phyloP scores from a whole-genome alignment of 2,113 vertebrate species.

The Paramormyrops kingsleyae region DNA sequence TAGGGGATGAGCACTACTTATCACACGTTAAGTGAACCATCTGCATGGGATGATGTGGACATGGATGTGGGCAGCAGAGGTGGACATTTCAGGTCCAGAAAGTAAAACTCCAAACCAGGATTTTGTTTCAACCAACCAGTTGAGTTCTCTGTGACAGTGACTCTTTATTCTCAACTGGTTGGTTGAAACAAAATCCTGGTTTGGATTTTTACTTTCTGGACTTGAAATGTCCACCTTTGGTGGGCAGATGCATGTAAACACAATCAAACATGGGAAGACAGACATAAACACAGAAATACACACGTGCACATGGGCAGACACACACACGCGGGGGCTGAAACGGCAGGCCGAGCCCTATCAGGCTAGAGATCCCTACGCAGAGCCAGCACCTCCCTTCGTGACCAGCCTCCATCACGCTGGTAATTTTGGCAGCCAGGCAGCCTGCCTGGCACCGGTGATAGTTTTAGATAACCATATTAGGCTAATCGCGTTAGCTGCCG shows the following conservation, averaged over 20 bases:
- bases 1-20: not conserved
- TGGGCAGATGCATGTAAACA: not conserved
- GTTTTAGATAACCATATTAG: slow-evolving; percentile 58
- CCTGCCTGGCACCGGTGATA: slow-evolving; percentile 43
- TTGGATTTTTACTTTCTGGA: too few relatives aligned
- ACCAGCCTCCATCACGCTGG: not conserved
- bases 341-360: not conserved
- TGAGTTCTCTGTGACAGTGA: too few relatives aligned
- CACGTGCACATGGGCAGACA: not conserved
- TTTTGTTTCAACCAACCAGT: too few relatives aligned
- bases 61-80: not conserved
- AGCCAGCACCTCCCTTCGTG: slow-evolving; percentile 31
- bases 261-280: not conserved
- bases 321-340: slow-evolving; percentile 20
- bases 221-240: too few relatives aligned
- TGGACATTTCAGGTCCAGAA: too few relatives aligned
- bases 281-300: not conserved
- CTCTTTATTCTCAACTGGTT: too few relatives aligned
- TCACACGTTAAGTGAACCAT: slow-evolving; percentile 3
- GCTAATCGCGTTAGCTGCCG: slow-evolving; percentile 57
- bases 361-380: not conserved
- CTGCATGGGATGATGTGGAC: slow-evolving; percentile 5
- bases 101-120: too few relatives aligned
- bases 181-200: too few relatives aligned
- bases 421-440: slow-evolving; percentile 32